phyloP scores from a whole-genome alignment of 1,140 invertebrate genomes.

The Nasonia giraulti region DNA sequence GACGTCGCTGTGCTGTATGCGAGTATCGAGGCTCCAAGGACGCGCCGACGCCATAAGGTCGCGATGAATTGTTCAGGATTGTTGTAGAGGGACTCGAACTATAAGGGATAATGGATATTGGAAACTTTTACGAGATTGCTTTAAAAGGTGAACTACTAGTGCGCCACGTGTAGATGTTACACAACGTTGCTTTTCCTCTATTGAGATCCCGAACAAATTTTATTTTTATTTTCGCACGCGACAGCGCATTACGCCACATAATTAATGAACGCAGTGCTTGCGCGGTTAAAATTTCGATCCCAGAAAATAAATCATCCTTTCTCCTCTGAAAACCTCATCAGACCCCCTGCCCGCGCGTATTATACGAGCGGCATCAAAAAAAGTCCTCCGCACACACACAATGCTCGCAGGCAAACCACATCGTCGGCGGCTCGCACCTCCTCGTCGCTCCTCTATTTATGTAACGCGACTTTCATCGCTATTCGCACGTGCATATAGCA shows the following conservation, averaged over 20 bases:
- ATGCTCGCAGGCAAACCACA: neutral
- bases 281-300: no score
- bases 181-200: no score
- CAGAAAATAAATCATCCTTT: neutral
- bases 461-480: neutral
- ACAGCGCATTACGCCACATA: no score
- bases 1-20: neutral
- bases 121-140: neutral
- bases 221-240: no score
- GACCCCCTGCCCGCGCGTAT: neutral
- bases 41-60: neutral
- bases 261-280: no score
- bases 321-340: neutral
- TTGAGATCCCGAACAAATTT: no score
- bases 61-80: conserved; percentile 13
- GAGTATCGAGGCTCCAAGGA: neutral
- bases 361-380: neutral
- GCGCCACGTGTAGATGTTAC: neutral
- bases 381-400: neutral
- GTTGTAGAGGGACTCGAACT: neutral
- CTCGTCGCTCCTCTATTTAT: conserved; percentile 6
- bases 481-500: neutral
- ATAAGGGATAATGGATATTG: conserved; percentile 11
- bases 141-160: neutral
- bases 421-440: neutral